Conservation (phyloP, 2,888 invertebrate genomes). For the Eupsilia transversa region DNA sequence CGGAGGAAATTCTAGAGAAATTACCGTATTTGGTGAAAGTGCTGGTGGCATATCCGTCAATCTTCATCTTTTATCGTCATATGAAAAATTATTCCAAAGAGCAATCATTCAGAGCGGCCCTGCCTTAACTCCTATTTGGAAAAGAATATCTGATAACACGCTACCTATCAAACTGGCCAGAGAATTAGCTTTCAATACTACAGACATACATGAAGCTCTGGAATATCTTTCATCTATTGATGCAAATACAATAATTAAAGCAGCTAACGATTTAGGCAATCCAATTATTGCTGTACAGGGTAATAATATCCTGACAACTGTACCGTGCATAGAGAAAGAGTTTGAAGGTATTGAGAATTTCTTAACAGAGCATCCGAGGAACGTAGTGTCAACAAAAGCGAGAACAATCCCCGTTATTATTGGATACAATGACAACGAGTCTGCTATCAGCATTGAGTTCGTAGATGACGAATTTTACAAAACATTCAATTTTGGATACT, state of each 20-base stretch:
- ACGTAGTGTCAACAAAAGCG: constrained; percentile 32
- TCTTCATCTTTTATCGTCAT: constrained; percentile 42
- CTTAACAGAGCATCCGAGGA: constrained; percentile 40
- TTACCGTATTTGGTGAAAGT: constrained; percentile 71
- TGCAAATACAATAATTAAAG: constrained; percentile 20
- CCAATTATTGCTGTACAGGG: background rate
- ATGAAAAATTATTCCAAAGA: constrained; percentile 53
- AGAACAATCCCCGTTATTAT: constrained; percentile 38
- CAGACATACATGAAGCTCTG: constrained; percentile 43
- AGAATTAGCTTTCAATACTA: constrained; percentile 36
- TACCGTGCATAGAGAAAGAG: constrained; percentile 42
- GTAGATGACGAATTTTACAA: constrained; percentile 3
- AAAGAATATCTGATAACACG: constrained; percentile 17
- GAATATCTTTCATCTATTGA: constrained; percentile 41
- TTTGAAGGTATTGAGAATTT: constrained; percentile 51
- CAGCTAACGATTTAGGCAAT: constrained; percentile 17
- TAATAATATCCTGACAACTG: background rate
- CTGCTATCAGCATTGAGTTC: constrained; percentile 4
- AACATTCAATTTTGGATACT: constrained; percentile 2
- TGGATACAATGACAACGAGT: constrained; percentile 46
- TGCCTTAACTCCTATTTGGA: constrained; percentile 14
- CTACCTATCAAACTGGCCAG: constrained; percentile 37
- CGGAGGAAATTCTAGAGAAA: constrained; percentile 67
- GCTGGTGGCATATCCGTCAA: constrained; percentile 67
- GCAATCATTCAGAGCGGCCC: constrained; percentile 57